A percentile compares a stretch with the other conserved stretches of the same genome.
Conservation (phyloP, 1,140 invertebrate genomes). For the Colletes gigas region DNA sequence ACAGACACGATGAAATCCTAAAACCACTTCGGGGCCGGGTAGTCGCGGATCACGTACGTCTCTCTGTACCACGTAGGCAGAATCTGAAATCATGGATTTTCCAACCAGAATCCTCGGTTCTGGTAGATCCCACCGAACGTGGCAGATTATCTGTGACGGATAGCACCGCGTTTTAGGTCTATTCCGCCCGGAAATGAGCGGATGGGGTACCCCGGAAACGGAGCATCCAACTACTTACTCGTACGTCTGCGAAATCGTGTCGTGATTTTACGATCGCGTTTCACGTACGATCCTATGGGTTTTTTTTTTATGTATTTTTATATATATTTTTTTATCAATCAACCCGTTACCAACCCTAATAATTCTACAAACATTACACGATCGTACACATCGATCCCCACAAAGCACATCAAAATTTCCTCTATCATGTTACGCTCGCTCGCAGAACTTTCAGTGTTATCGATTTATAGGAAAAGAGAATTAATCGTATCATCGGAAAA, state of each 20-base stretch:
- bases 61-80: conserved; percentile 15
- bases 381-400: too few relatives aligned
- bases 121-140: background rate
- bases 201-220: background rate
- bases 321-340: too few relatives aligned
- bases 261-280: background rate
- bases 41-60: conserved; percentile 17
- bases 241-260: background rate
- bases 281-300: too few relatives aligned
- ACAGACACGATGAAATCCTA: conserved; percentile 38
- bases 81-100: conserved; percentile 45
- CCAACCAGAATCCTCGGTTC: background rate
- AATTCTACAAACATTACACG: too few relatives aligned
- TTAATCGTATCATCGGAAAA: too few relatives aligned
- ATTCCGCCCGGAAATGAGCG: conserved; percentile 55
- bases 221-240: background rate
- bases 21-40: conserved; percentile 10
- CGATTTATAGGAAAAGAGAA: too few relatives aligned
- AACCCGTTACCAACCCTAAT: too few relatives aligned
- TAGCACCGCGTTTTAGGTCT: conserved; percentile 55
- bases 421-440: too few relatives aligned
- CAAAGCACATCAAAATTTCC: too few relatives aligned
- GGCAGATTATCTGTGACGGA: conserved; percentile 63
- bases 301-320: too few relatives aligned
- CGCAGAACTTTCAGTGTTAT: too few relatives aligned